Evolutionary conservation across 2,888 invertebrate species (phyloP), one percentile per base, ranked within the genome.

Genomic region (Hyposoter dolosus): DNA sequence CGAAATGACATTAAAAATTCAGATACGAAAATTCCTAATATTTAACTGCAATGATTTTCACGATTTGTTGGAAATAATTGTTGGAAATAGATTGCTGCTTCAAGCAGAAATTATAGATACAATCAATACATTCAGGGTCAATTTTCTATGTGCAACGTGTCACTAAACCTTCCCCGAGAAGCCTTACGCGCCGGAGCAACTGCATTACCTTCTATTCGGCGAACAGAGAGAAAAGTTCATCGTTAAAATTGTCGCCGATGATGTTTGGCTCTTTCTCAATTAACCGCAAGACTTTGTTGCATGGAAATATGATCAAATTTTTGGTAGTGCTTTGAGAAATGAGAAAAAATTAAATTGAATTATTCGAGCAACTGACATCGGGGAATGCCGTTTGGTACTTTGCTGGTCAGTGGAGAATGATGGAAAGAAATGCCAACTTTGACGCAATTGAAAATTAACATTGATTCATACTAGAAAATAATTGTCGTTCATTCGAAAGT

Each of bases 81-180:
- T 28, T 23, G 3, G 43, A 12, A 56, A 35, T 50, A 56, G 15
- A 3, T 68, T 71, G 32, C 56, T 19, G 50, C 50, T 35, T 10
- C 56, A 66, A 65, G 81, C 69, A 77, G 43, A 85, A 78, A 69
- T 74, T 84, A 60, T 53, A 76, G 81, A 66, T 65, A 50, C 82
- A 87, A 92, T 92, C 93, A 89, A 92, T 92, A 90, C 79, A 69
- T 90, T 90, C 90, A 92, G 77, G 91, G 92, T 88, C 90, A 89
- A 86, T 89, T 79, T 79, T 87, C 77, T 87, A 86, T 77, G 82
- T 88, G 82, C 90, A 91, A 69, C 78, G 90, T 86, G 82, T 88
- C 79, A 69, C 87, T 90, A 90, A 88, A 88, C 82, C 80, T 86
- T 74, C 78, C 35, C 63, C 40, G 84, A 84, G 93, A 92, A 93